Evolutionary conservation across 1,140 invertebrate genomes (phyloP).

Genomic region (Rhyacophila brunnea): DNA sequence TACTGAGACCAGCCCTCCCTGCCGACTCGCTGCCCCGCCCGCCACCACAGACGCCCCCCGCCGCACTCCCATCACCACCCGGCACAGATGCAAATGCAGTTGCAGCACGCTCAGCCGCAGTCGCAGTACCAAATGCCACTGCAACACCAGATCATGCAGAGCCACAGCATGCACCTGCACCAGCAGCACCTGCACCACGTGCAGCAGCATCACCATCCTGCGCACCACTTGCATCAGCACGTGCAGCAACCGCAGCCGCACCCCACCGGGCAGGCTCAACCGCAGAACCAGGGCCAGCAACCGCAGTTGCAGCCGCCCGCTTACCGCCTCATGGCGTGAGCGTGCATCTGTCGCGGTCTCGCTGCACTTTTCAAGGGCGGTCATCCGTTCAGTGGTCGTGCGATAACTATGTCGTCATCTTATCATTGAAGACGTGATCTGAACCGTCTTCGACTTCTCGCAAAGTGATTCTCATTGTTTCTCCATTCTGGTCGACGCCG

Average conservation of each 20-base stretch:
- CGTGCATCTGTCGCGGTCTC: constrained; percentile 27
- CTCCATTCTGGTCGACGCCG: no score
- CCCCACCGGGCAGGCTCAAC: constrained; percentile 20
- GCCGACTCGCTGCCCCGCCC: constrained; percentile 55
- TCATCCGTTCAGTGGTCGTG: background rate
- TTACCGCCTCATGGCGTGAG: constrained; percentile 28
- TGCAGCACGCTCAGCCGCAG: constrained; percentile 30
- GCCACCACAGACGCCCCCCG: constrained; percentile 43
- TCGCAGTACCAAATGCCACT: constrained; percentile 30
- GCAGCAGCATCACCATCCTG: constrained; percentile 20
- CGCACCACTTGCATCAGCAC: constrained; percentile 16
- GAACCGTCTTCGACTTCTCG: no score
- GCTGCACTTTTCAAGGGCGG: constrained; percentile 8
- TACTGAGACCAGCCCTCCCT: constrained; percentile 76
- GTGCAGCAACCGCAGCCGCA: constrained; percentile 39
- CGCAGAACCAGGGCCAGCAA: constrained; percentile 18
- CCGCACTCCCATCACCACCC: constrained; percentile 21
- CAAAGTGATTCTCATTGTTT: no score
- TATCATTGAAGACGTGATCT: constrained; percentile 2
- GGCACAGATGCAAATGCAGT: constrained; percentile 26
- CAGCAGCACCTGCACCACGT: constrained; percentile 36
- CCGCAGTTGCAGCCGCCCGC: constrained; percentile 18
- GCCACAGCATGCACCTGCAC: constrained; percentile 16
- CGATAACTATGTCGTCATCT: constrained; percentile 9
- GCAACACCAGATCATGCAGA: constrained; percentile 15